A percentile compares a stretch with the other conserved stretches of the same genome.
These are phyloP conservation scores for Dione vanillae DNA, from an alignment of 2,888 invertebrate species.

Conservation along the genomic window DNA sequence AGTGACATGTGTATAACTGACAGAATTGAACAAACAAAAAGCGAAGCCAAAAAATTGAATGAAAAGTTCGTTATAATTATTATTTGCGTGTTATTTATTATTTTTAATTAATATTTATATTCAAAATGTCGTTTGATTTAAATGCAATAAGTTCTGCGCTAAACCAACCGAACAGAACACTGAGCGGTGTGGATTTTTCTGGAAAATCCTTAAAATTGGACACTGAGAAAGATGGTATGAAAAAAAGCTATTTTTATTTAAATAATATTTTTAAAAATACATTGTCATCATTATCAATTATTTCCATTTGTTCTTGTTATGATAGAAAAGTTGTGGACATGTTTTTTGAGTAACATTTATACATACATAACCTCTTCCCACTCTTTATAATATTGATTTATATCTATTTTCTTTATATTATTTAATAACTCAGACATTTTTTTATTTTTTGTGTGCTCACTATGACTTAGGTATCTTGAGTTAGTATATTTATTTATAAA, in stretches of 20 bases:
- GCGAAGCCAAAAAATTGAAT: constrained; percentile 49
- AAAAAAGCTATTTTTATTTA: background rate
- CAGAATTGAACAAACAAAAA: constrained; percentile 19
- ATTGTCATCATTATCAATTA: background rate
- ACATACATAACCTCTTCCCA: constrained; percentile 16
- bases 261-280: constrained; percentile 1
- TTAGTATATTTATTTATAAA: background rate
- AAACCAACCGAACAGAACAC: constrained; percentile 69
- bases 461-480: too few relatives aligned
- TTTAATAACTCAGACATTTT: background rate
- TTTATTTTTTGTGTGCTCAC: background rate
- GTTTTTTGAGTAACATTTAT: background rate
- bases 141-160: constrained; percentile 81
- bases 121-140: constrained; percentile 82
- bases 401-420: background rate
- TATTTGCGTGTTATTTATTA: constrained; percentile 51
- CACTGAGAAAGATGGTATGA: constrained; percentile 90
- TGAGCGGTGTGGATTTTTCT: constrained; percentile 90
- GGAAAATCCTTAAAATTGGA: constrained; percentile 91
- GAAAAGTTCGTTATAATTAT: constrained; percentile 62
- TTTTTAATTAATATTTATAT: constrained; percentile 46
- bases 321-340: background rate
- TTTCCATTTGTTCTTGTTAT: background rate
- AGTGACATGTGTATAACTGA: constrained; percentile 16
- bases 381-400: background rate